Evolutionary conservation across 2,797 vertebrate genomes (phyloP), one percentile per base, ranked within the genome.

Genomic region (Pteropus rufus): DNA sequence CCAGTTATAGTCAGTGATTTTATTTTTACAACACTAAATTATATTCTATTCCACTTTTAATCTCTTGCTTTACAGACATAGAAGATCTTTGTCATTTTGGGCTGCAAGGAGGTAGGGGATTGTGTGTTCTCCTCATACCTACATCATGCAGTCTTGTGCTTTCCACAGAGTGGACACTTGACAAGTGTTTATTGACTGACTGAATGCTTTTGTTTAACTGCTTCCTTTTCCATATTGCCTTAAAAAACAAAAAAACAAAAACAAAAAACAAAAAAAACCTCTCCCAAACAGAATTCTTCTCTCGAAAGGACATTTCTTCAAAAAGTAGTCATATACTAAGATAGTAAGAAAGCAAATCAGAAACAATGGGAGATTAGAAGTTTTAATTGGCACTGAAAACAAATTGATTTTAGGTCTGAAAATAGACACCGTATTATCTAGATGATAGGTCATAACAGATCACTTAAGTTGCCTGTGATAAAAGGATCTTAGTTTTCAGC

Each of bases 371-470:
- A n/a, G 21, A 31, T 15, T 5, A 62, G 73, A 69, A 12, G 14
- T 75, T 84, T 92, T 89, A 36, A 75, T 67, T 29, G 72, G 65
- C 65, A 83, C 15, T 75, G 81, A 82, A 93, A 95, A 56, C 39
- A 46, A 89, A 31, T 29, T 92, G 54, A 83, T 76, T 86, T 82
- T 23, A 84, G 19, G 23, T 85, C 56, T 89, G 87, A 84, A 89
- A 91, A 92, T 10, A 60, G 60, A 80, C 23, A 77, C 72, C 8
- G n/a, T 70, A 44, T 80, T 86, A 64, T 58, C 39, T 92, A 36
- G 39, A 19, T 84, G 39, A 65, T 54, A 69, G 21, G 26, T 79
- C 8, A 52, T 62, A 93, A n/a, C 54, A 65, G 52, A 93, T 39
- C 15, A 58, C 34, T 46, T 70, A 62, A 69, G 12, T 44, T 70